Base-by-base conservation (phyloP, 2,797 vertebrate genomes). In the Cossypha polioptera region DNA sequence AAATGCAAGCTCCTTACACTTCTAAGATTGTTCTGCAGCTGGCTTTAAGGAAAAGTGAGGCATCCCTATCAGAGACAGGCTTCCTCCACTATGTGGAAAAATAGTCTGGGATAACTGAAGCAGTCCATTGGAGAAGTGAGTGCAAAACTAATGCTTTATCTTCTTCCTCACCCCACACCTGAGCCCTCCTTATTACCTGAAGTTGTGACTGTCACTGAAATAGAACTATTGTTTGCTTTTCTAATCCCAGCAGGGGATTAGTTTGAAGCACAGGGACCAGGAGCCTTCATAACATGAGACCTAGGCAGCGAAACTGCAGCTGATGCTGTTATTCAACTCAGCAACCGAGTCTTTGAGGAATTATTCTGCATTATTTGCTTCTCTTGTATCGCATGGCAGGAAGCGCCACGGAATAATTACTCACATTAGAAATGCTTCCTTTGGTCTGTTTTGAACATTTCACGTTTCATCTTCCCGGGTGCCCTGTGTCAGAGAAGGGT, bases 281-380 rank as follows among this genome's bases (percentile, higher is more conserved):
- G 62, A 91, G 74, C 35, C 57, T 63, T 61, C 89, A 88, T 90
- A 80, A 91, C 79, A 45, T 40, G 4, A 86, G 76, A 66, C 87
- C 25, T 15, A 62, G 85, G 84, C 90, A 88, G 58, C 0, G 1
- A 92, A 93, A 76, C 65, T 92, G 90, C 94, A 96, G 96, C 95
- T 96, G 96, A 96, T 95, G 94, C 92, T 80, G 91, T 94, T 96
- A 96, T 95, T 97, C 94, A 97, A 65, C 75, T 91, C 38, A 6
- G 91, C 72, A 74, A 87, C 72, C 2, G 69, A 93, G 87, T 51
- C 94, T 97, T 95, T 96, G 94, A 93, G 91, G 91, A 96, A 96
- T 97, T 94, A 95, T 91, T 95, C 92, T 94, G 89, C 91, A 90
- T 96, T 96, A 96, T 96, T 97, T 95, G 92, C 96, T 93, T 88